Evolutionary conservation across 2,113 vertebrate genomes (phyloP).

Genomic region (Synodontis membranacea): DNA sequence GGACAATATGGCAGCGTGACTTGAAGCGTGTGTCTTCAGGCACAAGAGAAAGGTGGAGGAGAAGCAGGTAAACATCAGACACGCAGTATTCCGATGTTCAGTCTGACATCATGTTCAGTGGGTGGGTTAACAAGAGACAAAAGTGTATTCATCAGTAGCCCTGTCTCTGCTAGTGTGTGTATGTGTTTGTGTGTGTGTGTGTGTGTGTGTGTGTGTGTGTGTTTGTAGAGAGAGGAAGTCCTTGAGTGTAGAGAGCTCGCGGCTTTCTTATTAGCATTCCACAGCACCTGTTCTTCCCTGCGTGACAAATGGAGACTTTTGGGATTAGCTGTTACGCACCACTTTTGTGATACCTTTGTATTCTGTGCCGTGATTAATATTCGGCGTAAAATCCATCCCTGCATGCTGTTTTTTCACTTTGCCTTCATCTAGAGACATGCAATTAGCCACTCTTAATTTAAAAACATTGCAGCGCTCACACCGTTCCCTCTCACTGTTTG

Average conservation of each 20-base stretch:
- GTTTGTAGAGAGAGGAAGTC: slow-evolving; percentile 7
- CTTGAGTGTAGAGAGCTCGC: slow-evolving; percentile 50
- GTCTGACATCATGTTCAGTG: background rate
- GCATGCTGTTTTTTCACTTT: background rate
- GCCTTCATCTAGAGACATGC: background rate
- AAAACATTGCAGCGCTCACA: background rate
- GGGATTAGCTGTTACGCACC: slow-evolving; percentile 33
- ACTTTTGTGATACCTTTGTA: slow-evolving; percentile 31
- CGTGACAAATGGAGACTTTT: slow-evolving; percentile 58
- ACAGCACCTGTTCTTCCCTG: slow-evolving; percentile 57
- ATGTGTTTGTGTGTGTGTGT: slow-evolving; percentile 1
- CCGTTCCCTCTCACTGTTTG: background rate
- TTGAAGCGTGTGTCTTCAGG: slow-evolving; percentile 38
- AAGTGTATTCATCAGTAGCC: slow-evolving; percentile 11
- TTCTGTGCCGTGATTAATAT: slow-evolving; percentile 25
- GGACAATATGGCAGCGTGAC: background rate
- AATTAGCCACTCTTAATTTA: background rate
- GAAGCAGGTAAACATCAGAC: slow-evolving; percentile 49
- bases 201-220: slow-evolving; percentile 15
- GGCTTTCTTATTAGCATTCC: slow-evolving; percentile 65
- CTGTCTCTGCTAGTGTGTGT: background rate
- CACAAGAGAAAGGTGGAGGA: slow-evolving; percentile 55
- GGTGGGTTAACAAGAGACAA: slow-evolving; percentile 20
- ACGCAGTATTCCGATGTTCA: background rate
- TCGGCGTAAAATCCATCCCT: background rate